Conservation (phyloP, 2,797 vertebrate genomes). For the Megalops cyprinoides region DNA sequence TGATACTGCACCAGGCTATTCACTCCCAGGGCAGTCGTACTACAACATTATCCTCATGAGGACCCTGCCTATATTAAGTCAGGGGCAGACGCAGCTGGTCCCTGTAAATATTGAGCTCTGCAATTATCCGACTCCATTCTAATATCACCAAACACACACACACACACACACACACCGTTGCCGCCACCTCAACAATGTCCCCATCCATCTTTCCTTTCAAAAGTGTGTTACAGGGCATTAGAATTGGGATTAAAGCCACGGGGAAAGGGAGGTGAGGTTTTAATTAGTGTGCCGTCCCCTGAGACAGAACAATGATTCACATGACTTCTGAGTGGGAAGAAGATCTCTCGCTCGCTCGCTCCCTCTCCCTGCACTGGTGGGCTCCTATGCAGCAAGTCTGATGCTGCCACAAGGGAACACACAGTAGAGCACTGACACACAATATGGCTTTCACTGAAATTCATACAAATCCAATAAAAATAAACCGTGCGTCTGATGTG, state of each 20-base stretch:
- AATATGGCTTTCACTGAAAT: neutral
- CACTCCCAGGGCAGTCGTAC: neutral
- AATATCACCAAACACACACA: no score
- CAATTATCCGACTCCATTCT: neutral
- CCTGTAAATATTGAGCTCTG: neutral
- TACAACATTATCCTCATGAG: neutral
- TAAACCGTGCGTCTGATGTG: neutral
- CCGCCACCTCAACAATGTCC: conserved; percentile 2
- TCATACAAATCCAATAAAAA: neutral
- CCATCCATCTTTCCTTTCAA: neutral
- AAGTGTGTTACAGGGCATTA: conserved; percentile 2
- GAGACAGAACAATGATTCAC: conserved; percentile 8
- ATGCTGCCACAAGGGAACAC: neutral
- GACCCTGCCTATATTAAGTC: neutral
- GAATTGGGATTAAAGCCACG: neutral
- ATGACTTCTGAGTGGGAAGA: neutral
- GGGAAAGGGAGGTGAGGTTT: conserved; percentile 22
- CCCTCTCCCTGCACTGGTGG: neutral
- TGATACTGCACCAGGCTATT: neutral
- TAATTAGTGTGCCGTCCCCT: conserved; percentile 15
- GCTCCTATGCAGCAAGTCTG: neutral
- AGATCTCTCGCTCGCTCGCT: no score
- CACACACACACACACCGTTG: neutral
- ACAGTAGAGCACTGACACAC: neutral
- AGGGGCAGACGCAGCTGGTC: neutral